These are phyloP conservation scores for Aspiorhynchus laticeps DNA, from an alignment of 2,113 vertebrate genomes.

Conservation along the genomic window DNA sequence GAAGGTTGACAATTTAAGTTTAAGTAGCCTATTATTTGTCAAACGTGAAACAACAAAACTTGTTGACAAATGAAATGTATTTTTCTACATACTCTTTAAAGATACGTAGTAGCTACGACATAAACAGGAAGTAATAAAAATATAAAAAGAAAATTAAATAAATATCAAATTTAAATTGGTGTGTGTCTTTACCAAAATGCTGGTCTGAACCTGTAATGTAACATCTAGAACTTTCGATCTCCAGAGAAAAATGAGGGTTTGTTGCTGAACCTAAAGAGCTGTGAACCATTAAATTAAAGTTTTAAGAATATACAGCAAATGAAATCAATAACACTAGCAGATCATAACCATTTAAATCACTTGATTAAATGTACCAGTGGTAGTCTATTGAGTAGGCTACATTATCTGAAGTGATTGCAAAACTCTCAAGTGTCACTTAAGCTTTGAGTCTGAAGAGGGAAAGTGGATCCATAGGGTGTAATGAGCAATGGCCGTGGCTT, in stretches of 20 bases:
- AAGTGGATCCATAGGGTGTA: background rate
- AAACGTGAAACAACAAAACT: background rate
- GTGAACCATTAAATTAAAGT: background rate
- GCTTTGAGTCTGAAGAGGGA: background rate
- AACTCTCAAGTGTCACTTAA: background rate
- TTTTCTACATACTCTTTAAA: background rate
- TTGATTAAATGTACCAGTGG: background rate
- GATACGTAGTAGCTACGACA: background rate
- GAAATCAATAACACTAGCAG: background rate
- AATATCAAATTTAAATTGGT: background rate
- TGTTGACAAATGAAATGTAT: background rate
- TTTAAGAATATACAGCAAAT: background rate
- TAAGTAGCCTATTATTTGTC: background rate
- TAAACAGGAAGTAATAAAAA: background rate
- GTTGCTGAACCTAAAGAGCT: background rate
- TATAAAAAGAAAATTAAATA: background rate
- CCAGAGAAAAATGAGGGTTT: background rate
- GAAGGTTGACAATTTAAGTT: background rate
- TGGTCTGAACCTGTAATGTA: background rate
- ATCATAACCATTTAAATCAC: background rate
- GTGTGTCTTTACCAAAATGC: background rate
- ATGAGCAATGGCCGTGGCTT: background rate
- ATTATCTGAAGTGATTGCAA: conserved; percentile 17
- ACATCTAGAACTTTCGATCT: background rate
- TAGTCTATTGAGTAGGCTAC: background rate